These are phyloP conservation scores for Pachypsylla venusta DNA, from an alignment of 1,140 invertebrate genomes.

Conservation along the genomic window DNA sequence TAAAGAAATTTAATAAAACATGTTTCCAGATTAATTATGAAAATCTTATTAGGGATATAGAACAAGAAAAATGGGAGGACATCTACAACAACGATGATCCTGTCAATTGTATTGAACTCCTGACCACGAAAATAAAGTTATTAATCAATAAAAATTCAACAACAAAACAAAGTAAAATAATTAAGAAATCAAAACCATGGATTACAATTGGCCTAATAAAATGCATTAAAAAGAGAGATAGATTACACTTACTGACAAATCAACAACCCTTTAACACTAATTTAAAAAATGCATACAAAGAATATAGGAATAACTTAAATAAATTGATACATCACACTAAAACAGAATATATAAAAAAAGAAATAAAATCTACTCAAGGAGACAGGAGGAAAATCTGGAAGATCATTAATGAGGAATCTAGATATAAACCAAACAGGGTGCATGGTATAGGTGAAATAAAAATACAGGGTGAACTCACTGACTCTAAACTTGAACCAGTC, in stretches of 20 bases:
- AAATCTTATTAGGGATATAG: too few relatives aligned
- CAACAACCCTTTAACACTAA: neutral
- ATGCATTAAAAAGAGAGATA: neutral
- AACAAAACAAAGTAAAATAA: neutral
- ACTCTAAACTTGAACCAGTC: neutral
- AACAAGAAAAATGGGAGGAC: too few relatives aligned
- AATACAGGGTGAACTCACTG: neutral
- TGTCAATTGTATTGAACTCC: too few relatives aligned
- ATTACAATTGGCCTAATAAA: neutral
- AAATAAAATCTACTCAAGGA: neutral
- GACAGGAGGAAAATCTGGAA: neutral
- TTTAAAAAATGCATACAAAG: neutral
- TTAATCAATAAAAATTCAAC: neutral
- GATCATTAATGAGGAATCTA: neutral
- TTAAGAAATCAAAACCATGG: neutral
- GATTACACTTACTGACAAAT: neutral
- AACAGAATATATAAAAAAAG: neutral
- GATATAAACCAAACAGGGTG: neutral
- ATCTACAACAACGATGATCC: too few relatives aligned
- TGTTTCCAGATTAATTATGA: too few relatives aligned
- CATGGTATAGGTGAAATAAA: neutral
- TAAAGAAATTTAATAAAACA: too few relatives aligned
- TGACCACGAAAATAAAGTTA: too few relatives aligned
- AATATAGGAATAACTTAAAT: slow-evolving; percentile 2
- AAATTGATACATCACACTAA: neutral